Evolutionary conservation across 64 coral and sea anemone genomes (phyloP).

Genomic region (Montipora cactus): DNA sequence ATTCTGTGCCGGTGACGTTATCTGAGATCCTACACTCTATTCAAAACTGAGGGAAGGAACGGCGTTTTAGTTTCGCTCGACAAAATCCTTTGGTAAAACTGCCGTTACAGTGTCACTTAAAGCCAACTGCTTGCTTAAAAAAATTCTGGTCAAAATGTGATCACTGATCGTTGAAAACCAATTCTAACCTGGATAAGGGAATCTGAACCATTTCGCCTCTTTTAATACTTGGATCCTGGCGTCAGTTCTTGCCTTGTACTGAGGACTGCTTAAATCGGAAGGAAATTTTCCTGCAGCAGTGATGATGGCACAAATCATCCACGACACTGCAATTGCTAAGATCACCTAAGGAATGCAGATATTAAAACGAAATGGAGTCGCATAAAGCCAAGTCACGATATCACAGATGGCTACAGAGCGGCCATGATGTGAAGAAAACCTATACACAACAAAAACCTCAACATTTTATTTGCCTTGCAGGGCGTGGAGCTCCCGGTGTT

Average conservation of each 20-base stretch:
- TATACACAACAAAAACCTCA: no score
- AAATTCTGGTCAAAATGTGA: no score
- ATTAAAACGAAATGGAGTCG: background rate
- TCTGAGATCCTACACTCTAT: no score
- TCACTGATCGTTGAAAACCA: background rate
- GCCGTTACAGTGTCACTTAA: no score
- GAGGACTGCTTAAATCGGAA: background rate
- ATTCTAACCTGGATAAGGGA: constrained; percentile 59
- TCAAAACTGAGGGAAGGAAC: no score
- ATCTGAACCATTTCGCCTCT: constrained; percentile 61
- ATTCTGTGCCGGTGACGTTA: no score
- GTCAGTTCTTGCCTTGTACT: constrained; percentile 59
- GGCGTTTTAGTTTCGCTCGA: no score
- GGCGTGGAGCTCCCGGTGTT: no score
- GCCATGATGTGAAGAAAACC: no score
- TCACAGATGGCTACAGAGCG: background rate
- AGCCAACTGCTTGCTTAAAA: no score
- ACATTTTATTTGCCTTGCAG: no score
- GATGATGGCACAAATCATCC: constrained; percentile 50
- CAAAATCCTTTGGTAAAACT: no score
- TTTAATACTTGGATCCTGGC: background rate
- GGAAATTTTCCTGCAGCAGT: constrained; percentile 34
- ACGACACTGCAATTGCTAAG: constrained; percentile 40
- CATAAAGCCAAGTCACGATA: background rate
- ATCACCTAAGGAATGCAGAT: constrained; percentile 6